Evolutionary conservation across 2,797 vertebrate species (phyloP), one percentile per base, ranked within the genome.

Genomic region (Apogon talboti): DNA sequence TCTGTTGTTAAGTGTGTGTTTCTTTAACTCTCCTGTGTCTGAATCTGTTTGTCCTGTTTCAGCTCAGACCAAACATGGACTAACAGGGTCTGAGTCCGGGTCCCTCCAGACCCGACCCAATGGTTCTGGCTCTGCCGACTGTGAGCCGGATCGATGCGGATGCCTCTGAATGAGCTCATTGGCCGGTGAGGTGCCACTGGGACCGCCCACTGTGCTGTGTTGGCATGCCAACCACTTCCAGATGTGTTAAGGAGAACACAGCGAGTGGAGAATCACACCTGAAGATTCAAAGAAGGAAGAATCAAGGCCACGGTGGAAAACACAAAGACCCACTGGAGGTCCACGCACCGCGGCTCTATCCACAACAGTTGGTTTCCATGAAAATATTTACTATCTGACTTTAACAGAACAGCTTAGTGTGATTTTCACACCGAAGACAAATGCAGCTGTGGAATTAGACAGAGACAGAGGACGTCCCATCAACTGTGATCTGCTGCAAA

Each of bases 391-490:
- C 50, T 37, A 24, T 57, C 35, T 64, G 49, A 14, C 45, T 56
- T 61, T 57, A 38, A 54, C 21, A 24, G 21, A 54, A 73, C 38
- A 75, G 63, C 61, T 59, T 21, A 66, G 54, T 47, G 82, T 24
- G 57, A 58, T 47, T 33, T 33, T 33, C 30, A 15, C 50, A 61
- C 21, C 51, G 63, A 44, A 59, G 46, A 49, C 51, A 66, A 68
- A 57, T 48, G 65, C 58, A 50, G 61, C 66, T 48, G 45, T 88
- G 78, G 83, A 81, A 87, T 71, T 61, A 79, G 72, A 82, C 87
- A 54, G 44, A 80, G 66, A 47, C 40, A 41, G 61, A 10, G 65
- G 60, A 58, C 19, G 55, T 78, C 66, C 21, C 35, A 83, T 67
- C 55, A 45, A 48, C 58, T 83, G 82, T 79, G 66, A 74, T 63